Base-by-base conservation (phyloP, 2,888 invertebrate species). In the Opisthograptis luteolata region DNA sequence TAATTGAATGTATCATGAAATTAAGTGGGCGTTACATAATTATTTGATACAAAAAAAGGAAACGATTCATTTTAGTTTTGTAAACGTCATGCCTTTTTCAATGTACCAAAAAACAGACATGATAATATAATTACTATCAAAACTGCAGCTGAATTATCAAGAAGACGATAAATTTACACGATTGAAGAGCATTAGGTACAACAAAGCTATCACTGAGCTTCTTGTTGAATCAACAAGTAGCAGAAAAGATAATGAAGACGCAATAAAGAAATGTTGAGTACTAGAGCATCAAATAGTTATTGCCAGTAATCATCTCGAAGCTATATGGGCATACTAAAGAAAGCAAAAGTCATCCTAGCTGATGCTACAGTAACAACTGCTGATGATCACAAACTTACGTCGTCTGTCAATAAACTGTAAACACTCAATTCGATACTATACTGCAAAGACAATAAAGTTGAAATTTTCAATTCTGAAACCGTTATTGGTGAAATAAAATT, bases 401-500 rank as follows among this genome's bases (percentile, higher is more conserved):
- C 1, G 35, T 4, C 54, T 32, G 24, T 3, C 9, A 7, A 27
- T 9, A 9, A 30, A n/a, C 31, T 9, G 19, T 12, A 5, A 6
- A 5, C 22, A 43, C 10, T 13, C 22, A 7, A 44, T 46, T 27
- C 42, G 46, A 49, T 22, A 27, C 52, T 30, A 13, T 53, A 10
- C 9, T n/a, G 1, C 7, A 10, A 36, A 27, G 19, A 19, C 0
- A 10, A 49, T 49, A 59, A 39, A 32, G 48, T 39, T 36, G 30
- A 48, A 20, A 28, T 8, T 14, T 36, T 50, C 5, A 5, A 14
- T 6, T 15, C 36, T 14, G 44, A 53, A 58, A 50, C 24, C 13
- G 51, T 50, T 57, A 39, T 43, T 39, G 45, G 60, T 56, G 60
- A 58, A 24, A 62, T 48, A 47, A 51, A 64, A 58, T 68, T 64